Evolutionary conservation across 2,797 vertebrate genomes (phyloP).

Genomic region (Pseudomugil gertrudae): DNA sequence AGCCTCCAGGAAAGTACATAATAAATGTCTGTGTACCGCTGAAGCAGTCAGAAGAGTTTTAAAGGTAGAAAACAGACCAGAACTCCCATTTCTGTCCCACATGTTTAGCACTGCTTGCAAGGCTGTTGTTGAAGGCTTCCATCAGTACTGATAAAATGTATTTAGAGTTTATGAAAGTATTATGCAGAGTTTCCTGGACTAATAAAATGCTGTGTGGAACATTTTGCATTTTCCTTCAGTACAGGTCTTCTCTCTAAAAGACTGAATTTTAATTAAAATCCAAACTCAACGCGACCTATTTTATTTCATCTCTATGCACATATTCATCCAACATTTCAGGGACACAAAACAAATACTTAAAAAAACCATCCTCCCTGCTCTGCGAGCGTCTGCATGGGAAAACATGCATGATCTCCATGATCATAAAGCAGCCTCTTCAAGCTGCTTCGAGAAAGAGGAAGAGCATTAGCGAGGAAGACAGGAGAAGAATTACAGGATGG

Average conservation of each 20-base stretch:
- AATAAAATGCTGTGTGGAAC: not conserved
- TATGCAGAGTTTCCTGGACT: not conserved
- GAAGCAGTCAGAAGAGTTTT: not conserved
- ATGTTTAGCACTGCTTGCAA: not conserved
- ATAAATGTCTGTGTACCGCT: too few species aligned
- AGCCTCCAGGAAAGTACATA: too few species aligned
- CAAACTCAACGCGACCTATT: slow-evolving; percentile 7
- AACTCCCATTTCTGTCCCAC: not conserved
- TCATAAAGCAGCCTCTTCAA: slow-evolving; percentile 7
- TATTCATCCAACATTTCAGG: slow-evolving; percentile 5
- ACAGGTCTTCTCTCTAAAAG: not conserved
- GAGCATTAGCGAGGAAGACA: slow-evolving; percentile 15
- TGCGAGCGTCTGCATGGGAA: not conserved
- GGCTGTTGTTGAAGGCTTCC: not conserved
- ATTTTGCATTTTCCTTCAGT: not conserved
- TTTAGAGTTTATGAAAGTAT: not conserved
- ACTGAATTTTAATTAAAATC: not conserved
- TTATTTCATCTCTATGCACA: not conserved
- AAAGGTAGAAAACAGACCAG: not conserved
- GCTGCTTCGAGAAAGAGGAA: slow-evolving; percentile 18
- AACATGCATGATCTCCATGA: not conserved
- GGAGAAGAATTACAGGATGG: slow-evolving; percentile 4
- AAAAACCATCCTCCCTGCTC: slow-evolving; percentile 2
- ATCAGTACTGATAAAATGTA: not conserved
- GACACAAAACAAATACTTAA: not conserved